These are phyloP conservation scores for Drosophila auraria DNA, from an alignment of 1,140 invertebrate genomes.

Conservation along the genomic window DNA sequence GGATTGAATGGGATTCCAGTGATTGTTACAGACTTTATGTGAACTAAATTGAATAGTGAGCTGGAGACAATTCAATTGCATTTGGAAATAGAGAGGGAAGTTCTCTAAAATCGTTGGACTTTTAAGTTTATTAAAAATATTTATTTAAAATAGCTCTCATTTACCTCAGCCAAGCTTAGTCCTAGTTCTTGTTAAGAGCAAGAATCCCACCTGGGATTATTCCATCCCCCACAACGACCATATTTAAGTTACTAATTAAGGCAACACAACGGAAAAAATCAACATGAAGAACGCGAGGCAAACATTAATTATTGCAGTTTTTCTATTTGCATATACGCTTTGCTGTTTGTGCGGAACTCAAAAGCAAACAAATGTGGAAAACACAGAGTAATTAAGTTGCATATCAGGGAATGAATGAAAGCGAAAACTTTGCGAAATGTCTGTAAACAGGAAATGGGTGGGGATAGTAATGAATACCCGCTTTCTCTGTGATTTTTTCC, in stretches of 20 bases:
- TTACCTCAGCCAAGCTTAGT: background rate
- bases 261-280: constrained; percentile 10
- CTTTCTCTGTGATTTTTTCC: constrained; percentile 12
- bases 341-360: constrained; percentile 20
- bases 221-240: background rate
- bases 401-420: constrained; percentile 33
- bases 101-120: too few relatives aligned
- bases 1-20: constrained; percentile 20
- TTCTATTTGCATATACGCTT: constrained; percentile 21
- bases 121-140: too few relatives aligned
- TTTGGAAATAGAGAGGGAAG: background rate
- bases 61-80: background rate
- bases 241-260: constrained; percentile 28
- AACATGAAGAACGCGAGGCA: constrained; percentile 29
- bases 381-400: constrained; percentile 50
- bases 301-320: constrained; percentile 51
- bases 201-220: background rate
- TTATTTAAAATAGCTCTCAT: too few relatives aligned
- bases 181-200: background rate
- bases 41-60: constrained; percentile 10
- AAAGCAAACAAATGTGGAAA: constrained; percentile 46
- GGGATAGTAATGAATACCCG: background rate
- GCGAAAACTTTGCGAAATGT: constrained; percentile 46
- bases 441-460: constrained; percentile 37
- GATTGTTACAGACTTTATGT: background rate